These are phyloP conservation scores for Parus major DNA, from an alignment of 2,113 vertebrate genomes.

Conservation along the genomic window DNA sequence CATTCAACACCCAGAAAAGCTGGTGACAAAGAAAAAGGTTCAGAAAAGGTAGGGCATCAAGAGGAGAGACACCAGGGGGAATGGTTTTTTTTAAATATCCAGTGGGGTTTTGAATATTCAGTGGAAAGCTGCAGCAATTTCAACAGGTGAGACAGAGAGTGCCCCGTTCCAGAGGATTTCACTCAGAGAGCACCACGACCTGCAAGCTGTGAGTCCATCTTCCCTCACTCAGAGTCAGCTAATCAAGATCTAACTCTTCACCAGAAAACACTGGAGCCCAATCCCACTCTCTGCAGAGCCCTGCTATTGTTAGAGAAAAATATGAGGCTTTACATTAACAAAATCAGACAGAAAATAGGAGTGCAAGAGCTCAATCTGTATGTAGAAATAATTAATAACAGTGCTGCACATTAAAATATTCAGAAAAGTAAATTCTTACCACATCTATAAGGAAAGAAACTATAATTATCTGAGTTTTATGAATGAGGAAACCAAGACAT, in stretches of 20 bases:
- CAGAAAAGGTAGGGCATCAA: background rate
- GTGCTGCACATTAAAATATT: background rate
- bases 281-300: background rate
- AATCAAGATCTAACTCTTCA: background rate
- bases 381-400: background rate
- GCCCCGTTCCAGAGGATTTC: background rate
- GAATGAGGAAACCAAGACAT: background rate
- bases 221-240: background rate
- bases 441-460: background rate
- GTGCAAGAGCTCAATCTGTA: background rate
- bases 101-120: background rate
- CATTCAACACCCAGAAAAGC: background rate
- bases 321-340: background rate
- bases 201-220: background rate
- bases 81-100: rapidly evolving
- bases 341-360: background rate
- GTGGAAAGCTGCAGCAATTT: background rate
- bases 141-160: background rate
- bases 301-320: background rate
- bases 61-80: background rate
- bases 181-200: background rate
- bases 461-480: background rate
- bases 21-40: background rate
- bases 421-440: background rate
- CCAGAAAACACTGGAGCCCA: background rate